Conservation (phyloP, 2,797 vertebrate genomes). For the Catharus ustulatus region DNA sequence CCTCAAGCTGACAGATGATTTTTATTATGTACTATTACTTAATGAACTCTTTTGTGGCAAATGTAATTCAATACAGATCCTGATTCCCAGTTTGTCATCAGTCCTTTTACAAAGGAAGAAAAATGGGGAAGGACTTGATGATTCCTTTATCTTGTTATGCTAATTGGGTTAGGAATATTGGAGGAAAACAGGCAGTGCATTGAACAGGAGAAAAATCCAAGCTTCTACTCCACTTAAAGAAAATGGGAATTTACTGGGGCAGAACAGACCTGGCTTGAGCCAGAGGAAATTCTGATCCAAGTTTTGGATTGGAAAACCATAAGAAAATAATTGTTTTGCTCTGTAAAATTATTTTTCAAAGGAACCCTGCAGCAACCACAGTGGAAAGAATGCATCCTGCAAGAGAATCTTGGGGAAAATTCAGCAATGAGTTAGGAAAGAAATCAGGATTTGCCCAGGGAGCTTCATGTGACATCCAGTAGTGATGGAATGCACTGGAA, state of each 20-base stretch:
- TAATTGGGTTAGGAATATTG: constrained; percentile 73
- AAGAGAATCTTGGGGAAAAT: background rate
- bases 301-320: background rate
- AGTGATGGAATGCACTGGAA: background rate
- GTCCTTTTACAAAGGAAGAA: constrained; percentile 66
- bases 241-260: constrained; percentile 25
- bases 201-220: constrained; percentile 6
- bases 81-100: constrained; percentile 77
- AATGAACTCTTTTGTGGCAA: constrained; percentile 88
- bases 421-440: background rate
- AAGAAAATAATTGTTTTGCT: background rate
- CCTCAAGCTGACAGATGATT: constrained; percentile 84
- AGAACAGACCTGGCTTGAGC: background rate
- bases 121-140: constrained; percentile 65
- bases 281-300: background rate
- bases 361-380: background rate
- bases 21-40: constrained; percentile 85
- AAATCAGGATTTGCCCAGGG: background rate
- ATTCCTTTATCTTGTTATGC: constrained; percentile 72
- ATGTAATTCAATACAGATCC: constrained; percentile 88
- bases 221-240: background rate
- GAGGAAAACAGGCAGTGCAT: constrained; percentile 52
- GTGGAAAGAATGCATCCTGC: background rate
- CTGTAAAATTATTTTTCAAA: background rate
- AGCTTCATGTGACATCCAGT: background rate